Evolutionary conservation across 2,797 vertebrate species (phyloP).

Genomic region (Acanthurus lineatus): DNA sequence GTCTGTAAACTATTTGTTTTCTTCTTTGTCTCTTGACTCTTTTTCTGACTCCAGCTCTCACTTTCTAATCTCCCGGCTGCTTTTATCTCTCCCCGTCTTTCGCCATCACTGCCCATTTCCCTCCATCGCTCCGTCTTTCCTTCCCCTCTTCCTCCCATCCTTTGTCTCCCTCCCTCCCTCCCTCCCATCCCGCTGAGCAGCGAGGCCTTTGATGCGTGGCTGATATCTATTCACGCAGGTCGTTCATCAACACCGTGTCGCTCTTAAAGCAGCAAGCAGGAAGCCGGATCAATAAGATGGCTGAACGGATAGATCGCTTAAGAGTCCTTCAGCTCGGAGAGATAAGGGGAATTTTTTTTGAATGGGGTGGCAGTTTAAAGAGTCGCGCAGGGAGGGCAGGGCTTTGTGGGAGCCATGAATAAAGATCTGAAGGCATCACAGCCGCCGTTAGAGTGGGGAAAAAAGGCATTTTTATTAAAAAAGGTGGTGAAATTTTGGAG

Average conservation of each 20-base stretch:
- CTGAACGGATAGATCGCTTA: constrained; percentile 66
- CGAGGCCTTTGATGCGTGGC: constrained; percentile 55
- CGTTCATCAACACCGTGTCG: constrained; percentile 67
- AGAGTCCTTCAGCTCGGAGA: constrained; percentile 54
- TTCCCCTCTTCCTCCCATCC: background rate
- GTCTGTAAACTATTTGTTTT: background rate
- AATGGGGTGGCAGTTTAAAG: constrained; percentile 63
- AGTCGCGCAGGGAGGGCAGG: constrained; percentile 39
- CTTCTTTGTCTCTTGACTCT: background rate
- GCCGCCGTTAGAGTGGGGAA: constrained; percentile 44
- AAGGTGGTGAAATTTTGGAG: constrained; percentile 39
- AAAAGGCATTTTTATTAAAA: constrained; percentile 36
- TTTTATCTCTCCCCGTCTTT: constrained; percentile 8
- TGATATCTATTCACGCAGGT: constrained; percentile 64
- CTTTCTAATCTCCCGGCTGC: constrained; percentile 15
- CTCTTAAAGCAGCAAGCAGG: constrained; percentile 67
- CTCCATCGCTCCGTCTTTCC: background rate
- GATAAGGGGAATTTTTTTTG: constrained; percentile 44
- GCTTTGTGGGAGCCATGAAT: constrained; percentile 30
- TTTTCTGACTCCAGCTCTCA: background rate
- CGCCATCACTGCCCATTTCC: constrained; percentile 22
- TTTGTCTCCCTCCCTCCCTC: constrained; percentile 3
- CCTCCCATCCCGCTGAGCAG: constrained; percentile 20
- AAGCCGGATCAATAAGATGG: constrained; percentile 73
- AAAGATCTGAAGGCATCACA: constrained; percentile 56